Base-by-base conservation (phyloP, 2,797 vertebrate genomes). In the Acanthiza pusilla region DNA sequence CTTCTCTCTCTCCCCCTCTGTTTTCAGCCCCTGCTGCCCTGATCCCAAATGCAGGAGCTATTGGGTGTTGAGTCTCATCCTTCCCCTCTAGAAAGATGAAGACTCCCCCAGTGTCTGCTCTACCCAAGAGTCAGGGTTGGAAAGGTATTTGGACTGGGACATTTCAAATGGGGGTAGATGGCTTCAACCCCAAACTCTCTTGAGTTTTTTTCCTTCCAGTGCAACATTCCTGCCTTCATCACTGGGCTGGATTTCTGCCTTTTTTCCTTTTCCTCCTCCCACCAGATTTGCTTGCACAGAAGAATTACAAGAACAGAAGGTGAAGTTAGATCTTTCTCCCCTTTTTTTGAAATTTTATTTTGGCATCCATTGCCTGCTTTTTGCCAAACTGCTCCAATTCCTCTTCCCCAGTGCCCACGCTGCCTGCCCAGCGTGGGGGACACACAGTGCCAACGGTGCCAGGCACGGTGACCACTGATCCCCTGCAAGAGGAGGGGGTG, bases 271-370 rank as follows among this genome's bases (percentile, higher is more conserved):
- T 90, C 83, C 83, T 94, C 91, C 92, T 94, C 94, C 92, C 83
- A 94, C 91, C 82, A 74, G n/a, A 91, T 91, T 85, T 81, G 67
- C 74, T 66, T 85, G 75, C 51, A 55, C 60, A 76, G 85, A 95
- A 95, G 93, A 92, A 89, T 94, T 85, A 81, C 47, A 80, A 62
- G 96, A 97, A 96, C 95, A 96, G 95, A 97, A 95, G 95, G 94
- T 92, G 89, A 97, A 95, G 82, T 47, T 85, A 89, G 75, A 91
- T 95, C 91, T 80, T 88, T 93, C 84, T 96, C 72, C 72, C 34
- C 29, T 68, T 91, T 77, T 27, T 77, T 73, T 5, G 0, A 60
- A 29, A 77, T 47, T 57, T 71, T 79, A 76, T 89, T 91, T 89
- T 97, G 93, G 91, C 94, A 96, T 21, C 30, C 23, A 3, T 80